These are phyloP conservation scores for Platysternon megacephalum DNA, from an alignment of 2,113 vertebrate species.

Conservation along the genomic window DNA sequence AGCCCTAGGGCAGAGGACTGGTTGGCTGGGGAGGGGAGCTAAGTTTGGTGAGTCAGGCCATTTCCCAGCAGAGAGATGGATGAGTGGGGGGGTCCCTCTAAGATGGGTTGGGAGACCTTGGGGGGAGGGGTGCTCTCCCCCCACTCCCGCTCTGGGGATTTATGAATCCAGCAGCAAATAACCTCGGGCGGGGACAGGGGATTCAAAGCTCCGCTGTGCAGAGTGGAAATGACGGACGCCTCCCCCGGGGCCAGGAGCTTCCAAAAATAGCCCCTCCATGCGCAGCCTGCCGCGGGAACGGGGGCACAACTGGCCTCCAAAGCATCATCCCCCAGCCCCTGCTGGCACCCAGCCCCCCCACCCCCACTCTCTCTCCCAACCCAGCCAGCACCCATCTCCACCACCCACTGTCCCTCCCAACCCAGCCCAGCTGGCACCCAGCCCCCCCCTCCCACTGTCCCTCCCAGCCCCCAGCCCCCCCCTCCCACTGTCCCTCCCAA, in stretches of 20 bases:
- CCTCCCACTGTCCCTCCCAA: background rate
- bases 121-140: background rate
- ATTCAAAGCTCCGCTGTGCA: background rate
- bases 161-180: background rate
- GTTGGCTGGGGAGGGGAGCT: background rate
- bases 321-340: background rate
- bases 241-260: background rate
- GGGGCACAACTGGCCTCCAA: background rate
- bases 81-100: background rate
- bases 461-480: too few relatives aligned
- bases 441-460: background rate
- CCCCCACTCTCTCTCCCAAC: too few relatives aligned
- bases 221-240: background rate
- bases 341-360: background rate
- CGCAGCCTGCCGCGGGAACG: background rate
- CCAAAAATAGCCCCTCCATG: background rate
- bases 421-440: too few relatives aligned
- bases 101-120: background rate
- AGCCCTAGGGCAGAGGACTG: background rate
- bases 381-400: too few relatives aligned
- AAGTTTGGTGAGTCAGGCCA: background rate
- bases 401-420: too few relatives aligned
- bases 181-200: rapidly evolving
- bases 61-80: background rate
- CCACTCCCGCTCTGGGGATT: background rate